These are phyloP conservation scores for Epizoanthus ramosus DNA, from an alignment of 92 coral and sea anemone species.

Conservation along the genomic window DNA sequence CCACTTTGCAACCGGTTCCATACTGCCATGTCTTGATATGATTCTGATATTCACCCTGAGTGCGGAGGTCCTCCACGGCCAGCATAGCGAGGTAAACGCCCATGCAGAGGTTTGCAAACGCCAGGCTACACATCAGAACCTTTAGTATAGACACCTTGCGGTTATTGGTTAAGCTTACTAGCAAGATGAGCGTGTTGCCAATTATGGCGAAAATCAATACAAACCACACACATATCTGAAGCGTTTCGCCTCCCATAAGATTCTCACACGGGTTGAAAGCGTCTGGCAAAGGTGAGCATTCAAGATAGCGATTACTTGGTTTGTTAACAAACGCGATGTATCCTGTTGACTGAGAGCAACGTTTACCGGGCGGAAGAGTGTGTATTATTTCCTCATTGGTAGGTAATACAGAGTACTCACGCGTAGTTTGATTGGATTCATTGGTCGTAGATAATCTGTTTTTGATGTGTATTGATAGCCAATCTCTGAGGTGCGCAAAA, in stretches of 20 bases:
- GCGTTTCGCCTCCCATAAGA: conserved; percentile 65
- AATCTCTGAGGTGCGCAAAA: neutral
- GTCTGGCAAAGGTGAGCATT: conserved; percentile 71
- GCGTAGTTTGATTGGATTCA: neutral
- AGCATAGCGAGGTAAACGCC: conserved; percentile 76
- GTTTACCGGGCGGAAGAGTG: conserved; percentile 18
- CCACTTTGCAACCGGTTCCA: conserved; percentile 74
- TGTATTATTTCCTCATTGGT: neutral
- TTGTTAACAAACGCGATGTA: neutral
- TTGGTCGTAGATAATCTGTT: neutral
- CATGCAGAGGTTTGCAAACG: conserved; percentile 91
- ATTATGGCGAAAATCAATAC: conserved; percentile 71
- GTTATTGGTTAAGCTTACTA: conserved; percentile 68
- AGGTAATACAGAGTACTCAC: neutral
- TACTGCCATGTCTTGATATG: conserved; percentile 84
- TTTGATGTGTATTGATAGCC: neutral
- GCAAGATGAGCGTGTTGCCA: conserved; percentile 72
- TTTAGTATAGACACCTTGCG: conserved; percentile 63
- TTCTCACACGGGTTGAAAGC: conserved; percentile 93
- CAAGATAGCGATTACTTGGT: conserved; percentile 2
- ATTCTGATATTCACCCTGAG: conserved; percentile 76
- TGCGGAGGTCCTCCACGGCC: conserved; percentile 70
- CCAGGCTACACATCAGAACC: conserved; percentile 83
- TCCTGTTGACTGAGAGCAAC: neutral
- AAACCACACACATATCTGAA: conserved; percentile 84